These are phyloP conservation scores for Meloidogyne exigua DNA, from an alignment of 1,140 invertebrate species.

Conservation along the genomic window DNA sequence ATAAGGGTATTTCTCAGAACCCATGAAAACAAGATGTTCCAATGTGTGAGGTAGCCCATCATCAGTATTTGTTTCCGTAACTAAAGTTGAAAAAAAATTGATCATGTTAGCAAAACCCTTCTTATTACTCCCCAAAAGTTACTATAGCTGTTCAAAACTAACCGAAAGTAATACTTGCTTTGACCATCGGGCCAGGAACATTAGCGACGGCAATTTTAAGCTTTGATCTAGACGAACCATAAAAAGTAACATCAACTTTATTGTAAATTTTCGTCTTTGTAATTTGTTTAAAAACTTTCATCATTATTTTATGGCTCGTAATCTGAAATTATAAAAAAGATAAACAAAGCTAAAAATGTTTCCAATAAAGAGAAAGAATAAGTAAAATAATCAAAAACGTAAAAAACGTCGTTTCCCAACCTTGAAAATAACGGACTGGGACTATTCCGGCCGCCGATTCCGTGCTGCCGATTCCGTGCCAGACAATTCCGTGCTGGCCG, in stretches of 20 bases:
- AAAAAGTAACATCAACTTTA: not conserved
- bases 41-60: slow-evolving; percentile 87
- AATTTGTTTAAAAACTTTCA: not conserved
- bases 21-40: slow-evolving; percentile 86
- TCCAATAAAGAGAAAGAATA: too few species aligned
- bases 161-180: slow-evolving; percentile 37
- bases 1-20: slow-evolving; percentile 83
- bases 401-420: too few species aligned
- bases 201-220: slow-evolving; percentile 32
- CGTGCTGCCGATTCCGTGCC: too few species aligned
- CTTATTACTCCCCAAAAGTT: too few species aligned
- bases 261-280: not conserved
- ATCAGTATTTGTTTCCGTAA: slow-evolving; percentile 84
- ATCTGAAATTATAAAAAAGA: not conserved
- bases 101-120: too few species aligned
- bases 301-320: not conserved
- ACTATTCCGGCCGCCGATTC: too few species aligned
- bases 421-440: too few species aligned
- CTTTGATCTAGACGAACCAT: slow-evolving; percentile 14
- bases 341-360: too few species aligned
- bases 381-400: not conserved
- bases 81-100: slow-evolving; percentile 66
- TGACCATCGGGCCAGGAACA: slow-evolving; percentile 36
- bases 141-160: not conserved
- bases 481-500: too few species aligned